phyloP scores from a whole-genome alignment of 2,113 vertebrate species.

The Aleadryas rufinucha region DNA sequence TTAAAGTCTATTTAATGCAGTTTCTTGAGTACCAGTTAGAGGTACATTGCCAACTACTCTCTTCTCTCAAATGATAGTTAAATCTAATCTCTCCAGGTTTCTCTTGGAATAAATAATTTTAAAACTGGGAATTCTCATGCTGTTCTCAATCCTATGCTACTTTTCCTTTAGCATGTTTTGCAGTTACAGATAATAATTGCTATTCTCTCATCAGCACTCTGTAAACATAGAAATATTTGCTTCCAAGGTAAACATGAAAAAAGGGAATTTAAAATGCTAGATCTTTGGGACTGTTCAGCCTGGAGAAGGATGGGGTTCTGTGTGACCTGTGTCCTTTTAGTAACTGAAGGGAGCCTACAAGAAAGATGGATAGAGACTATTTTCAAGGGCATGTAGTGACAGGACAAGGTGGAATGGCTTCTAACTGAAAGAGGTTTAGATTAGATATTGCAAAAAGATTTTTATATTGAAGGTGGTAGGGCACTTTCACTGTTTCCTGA shows the following conservation, averaged over 20 bases:
- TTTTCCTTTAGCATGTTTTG: background rate
- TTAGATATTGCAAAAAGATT: background rate
- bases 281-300: background rate
- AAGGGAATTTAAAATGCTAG: background rate
- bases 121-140: background rate
- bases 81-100: background rate
- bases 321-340: background rate
- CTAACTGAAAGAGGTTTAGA: background rate
- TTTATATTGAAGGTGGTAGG: background rate
- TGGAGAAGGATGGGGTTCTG: rapidly evolving
- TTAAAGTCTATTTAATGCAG: background rate
- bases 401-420: background rate
- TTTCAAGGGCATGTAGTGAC: background rate
- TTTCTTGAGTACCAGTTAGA: background rate
- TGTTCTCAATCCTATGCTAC: background rate
- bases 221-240: background rate
- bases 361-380: background rate
- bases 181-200: background rate
- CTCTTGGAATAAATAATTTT: background rate
- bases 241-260: background rate
- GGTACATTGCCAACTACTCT: background rate
- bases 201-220: background rate
- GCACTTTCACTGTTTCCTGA: background rate
- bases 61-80: background rate
- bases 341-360: background rate